These are phyloP conservation scores for Pseudorhiza aurosa DNA, from an alignment of 30 jellyfish, hydroid and myxozoan species.

Conservation along the genomic window DNA sequence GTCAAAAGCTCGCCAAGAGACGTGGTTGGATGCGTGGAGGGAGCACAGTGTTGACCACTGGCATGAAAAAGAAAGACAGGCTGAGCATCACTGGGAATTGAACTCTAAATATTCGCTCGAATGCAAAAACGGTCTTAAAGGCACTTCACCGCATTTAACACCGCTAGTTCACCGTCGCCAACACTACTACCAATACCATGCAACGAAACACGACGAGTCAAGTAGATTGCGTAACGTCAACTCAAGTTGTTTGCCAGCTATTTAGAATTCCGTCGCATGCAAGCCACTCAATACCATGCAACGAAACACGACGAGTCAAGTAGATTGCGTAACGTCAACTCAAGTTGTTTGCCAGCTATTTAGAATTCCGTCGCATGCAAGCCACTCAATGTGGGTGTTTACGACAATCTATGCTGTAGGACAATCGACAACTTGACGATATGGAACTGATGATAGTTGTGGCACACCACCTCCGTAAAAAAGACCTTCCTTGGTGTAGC, in stretches of 20 bases:
- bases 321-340: constrained; percentile 19
- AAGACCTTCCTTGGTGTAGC: too few relatives aligned
- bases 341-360: neutral
- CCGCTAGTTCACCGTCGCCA: constrained; percentile 5
- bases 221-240: constrained; percentile 26
- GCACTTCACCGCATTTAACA: neutral
- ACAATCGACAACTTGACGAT: too few relatives aligned
- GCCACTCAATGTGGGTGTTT: neutral
- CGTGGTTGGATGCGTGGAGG: neutral
- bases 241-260: neutral
- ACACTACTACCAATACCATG: constrained; percentile 1
- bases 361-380: neutral
- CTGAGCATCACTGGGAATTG: neutral
- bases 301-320: constrained; percentile 26
- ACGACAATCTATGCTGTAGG: too few relatives aligned
- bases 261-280: neutral
- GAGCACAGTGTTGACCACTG: neutral
- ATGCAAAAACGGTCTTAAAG: neutral
- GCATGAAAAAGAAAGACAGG: neutral
- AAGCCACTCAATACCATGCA: neutral
- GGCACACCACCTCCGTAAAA: too few relatives aligned
- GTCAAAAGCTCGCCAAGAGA: neutral
- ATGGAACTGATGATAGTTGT: too few relatives aligned
- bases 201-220: constrained; percentile 19
- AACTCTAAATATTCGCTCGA: neutral